phyloP scores from a whole-genome alignment of 2,113 vertebrate species.

The Suricata suricatta region DNA sequence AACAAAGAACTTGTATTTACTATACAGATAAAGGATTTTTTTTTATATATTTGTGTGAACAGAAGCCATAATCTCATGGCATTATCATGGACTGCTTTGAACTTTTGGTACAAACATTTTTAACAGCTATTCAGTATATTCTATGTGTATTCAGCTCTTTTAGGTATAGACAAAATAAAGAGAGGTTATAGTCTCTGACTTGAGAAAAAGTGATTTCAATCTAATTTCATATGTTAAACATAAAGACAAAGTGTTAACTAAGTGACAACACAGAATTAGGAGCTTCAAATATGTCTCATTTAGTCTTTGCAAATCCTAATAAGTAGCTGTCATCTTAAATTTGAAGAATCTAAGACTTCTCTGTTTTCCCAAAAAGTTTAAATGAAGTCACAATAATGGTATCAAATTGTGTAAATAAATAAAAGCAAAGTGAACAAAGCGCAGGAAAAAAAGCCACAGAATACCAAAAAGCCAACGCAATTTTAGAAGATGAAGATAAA shows the following conservation, averaged over 20 bases:
- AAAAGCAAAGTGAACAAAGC: background rate
- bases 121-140: background rate
- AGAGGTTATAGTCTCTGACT: background rate
- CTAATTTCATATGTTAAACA: background rate
- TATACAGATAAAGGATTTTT: background rate
- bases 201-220: background rate
- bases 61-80: background rate
- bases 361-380: background rate
- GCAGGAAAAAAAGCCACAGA: background rate
- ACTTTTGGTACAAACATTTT: background rate
- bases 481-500: background rate
- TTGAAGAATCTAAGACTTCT: background rate
- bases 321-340: background rate
- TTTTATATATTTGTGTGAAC: background rate
- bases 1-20: background rate
- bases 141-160: background rate
- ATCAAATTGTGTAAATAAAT: background rate
- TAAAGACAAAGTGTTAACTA: background rate
- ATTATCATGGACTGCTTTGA: background rate
- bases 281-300: background rate
- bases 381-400: background rate
- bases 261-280: background rate
- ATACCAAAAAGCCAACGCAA: background rate
- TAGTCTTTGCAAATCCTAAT: background rate
- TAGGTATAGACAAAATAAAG: background rate